These are phyloP conservation scores for Diachrysia chrysitis DNA, from an alignment of 2,888 invertebrate species.

Conservation along the genomic window DNA sequence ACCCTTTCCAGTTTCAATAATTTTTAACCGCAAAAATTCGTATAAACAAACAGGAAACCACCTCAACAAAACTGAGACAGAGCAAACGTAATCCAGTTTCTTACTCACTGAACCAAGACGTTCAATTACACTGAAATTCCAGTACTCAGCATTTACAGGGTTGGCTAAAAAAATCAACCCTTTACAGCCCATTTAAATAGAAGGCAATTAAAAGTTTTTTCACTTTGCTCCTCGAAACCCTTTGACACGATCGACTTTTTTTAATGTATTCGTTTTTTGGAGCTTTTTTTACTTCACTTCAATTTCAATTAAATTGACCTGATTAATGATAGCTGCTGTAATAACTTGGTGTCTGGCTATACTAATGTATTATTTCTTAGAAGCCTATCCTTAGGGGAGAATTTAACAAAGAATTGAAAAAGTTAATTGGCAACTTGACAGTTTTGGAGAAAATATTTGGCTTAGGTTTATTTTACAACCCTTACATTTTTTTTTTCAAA, in stretches of 20 bases:
- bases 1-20: not conserved
- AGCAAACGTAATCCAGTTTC: constrained; percentile 47
- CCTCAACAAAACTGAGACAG: constrained; percentile 27
- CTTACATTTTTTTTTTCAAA: too few species aligned
- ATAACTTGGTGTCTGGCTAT: constrained; percentile 16
- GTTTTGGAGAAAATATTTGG: too few species aligned
- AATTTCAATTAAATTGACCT: constrained; percentile 47
- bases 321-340: constrained; percentile 44
- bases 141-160: constrained; percentile 50
- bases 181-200: constrained; percentile 51
- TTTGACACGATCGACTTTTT: constrained; percentile 57
- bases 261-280: constrained; percentile 45
- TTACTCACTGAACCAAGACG: constrained; percentile 46
- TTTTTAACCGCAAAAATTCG: not conserved
- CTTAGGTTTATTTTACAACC: too few species aligned
- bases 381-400: not conserved
- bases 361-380: not conserved
- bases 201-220: constrained; percentile 64
- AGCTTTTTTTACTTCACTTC: constrained; percentile 42
- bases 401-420: not conserved
- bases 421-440: too few species aligned
- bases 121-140: constrained; percentile 39
- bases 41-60: constrained; percentile 15
- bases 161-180: constrained; percentile 49
- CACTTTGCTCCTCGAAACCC: constrained; percentile 51